phyloP scores from a whole-genome alignment of 2,113 vertebrate species.

The Mastomys natalensis region DNA sequence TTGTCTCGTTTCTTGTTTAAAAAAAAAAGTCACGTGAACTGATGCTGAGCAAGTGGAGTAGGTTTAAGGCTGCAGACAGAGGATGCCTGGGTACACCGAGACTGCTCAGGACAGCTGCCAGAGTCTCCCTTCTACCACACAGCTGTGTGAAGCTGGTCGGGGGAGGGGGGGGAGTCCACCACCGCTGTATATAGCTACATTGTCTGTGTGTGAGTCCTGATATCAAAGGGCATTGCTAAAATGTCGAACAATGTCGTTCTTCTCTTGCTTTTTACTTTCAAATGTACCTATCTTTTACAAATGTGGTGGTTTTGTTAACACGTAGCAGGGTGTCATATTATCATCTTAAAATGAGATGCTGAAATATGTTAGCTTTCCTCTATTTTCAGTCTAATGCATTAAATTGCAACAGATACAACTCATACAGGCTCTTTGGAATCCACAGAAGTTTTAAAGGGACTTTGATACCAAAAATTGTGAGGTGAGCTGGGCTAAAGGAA shows the following conservation, averaged over 20 bases:
- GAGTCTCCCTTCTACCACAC: neutral
- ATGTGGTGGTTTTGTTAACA: neutral
- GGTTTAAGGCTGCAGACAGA: neutral
- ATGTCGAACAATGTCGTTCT: neutral
- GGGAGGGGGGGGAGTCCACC: neutral
- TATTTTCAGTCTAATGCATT: slow-evolving; percentile 12
- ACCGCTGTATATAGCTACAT: neutral
- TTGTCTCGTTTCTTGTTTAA: neutral
- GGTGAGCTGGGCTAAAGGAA: neutral
- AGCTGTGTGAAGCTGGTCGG: neutral
- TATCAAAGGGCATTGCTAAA: slow-evolving; percentile 20
- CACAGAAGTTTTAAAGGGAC: slow-evolving; percentile 34
- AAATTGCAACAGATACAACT: slow-evolving; percentile 5
- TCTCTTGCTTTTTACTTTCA: neutral
- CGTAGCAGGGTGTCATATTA: neutral
- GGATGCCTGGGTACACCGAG: neutral
- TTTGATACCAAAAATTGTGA: neutral
- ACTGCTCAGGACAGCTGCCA: neutral
- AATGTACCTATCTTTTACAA: slow-evolving; percentile 8
- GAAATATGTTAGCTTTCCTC: neutral
- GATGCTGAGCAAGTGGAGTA: neutral
- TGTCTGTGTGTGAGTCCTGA: neutral
- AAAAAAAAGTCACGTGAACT: slow-evolving; percentile 46
- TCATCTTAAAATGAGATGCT: slow-evolving; percentile 37
- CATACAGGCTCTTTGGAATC: neutral